A percentile compares a stretch with the other conserved stretches of the same genome.
phyloP scores from a whole-genome alignment of 2,797 vertebrate species.

The Gymnothorax javanicus region DNA sequence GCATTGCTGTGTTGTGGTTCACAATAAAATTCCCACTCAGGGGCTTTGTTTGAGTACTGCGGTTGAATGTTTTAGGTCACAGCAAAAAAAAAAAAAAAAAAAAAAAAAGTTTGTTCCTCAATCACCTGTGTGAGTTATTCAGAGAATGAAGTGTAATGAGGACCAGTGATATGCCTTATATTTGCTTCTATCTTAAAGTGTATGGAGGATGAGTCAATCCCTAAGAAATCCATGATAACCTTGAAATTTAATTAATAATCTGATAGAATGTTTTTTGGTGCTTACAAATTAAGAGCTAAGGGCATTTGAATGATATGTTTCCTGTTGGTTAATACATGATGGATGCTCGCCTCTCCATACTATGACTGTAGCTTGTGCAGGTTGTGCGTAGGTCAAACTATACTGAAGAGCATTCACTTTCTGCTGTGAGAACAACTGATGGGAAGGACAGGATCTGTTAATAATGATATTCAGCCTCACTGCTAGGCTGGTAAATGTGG shows the following conservation, averaged over 20 bases:
- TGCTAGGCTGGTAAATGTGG: neutral
- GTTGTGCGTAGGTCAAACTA: conserved; percentile 2
- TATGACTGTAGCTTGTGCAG: neutral
- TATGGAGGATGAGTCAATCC: neutral
- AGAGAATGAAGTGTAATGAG: neutral
- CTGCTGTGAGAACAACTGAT: neutral
- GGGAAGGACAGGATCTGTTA: neutral
- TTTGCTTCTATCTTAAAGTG: neutral
- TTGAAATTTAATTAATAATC: neutral
- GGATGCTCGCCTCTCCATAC: neutral
- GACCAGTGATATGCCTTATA: neutral
- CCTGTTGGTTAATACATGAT: neutral
- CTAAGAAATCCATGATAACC: neutral
- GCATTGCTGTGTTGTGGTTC: neutral
- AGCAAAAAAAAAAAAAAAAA: neutral
- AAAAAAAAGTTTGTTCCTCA: neutral
- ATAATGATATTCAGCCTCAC: conserved; percentile 5
- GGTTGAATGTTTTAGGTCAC: neutral
- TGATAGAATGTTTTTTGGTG: neutral
- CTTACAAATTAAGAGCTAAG: neutral
- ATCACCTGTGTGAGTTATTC: neutral
- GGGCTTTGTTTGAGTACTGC: neutral
- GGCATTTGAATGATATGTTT: neutral
- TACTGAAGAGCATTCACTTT: neutral
- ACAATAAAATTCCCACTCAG: neutral